These are phyloP conservation scores for Theristicus caerulescens DNA, from an alignment of 2,113 vertebrate genomes.

Conservation along the genomic window DNA sequence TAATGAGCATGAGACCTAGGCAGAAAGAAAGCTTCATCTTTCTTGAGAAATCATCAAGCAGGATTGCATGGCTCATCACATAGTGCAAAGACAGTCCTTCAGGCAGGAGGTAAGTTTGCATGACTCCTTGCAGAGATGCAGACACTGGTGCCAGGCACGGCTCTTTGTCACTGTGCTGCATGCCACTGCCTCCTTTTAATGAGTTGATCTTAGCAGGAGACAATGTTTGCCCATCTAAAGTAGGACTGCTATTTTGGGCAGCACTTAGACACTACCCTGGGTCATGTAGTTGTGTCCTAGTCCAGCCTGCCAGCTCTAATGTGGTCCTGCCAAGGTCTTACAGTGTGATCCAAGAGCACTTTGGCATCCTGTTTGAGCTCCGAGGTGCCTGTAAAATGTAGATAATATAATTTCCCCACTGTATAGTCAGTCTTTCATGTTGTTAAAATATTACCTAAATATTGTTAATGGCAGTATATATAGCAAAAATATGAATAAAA, in stretches of 20 bases:
- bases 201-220: background rate
- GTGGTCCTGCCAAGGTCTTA: background rate
- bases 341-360: background rate
- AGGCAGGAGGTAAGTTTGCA: background rate
- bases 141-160: background rate
- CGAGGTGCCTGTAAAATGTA: background rate
- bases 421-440: background rate
- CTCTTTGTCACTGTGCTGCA: background rate
- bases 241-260: background rate
- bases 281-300: background rate
- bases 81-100: background rate
- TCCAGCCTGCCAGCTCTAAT: background rate
- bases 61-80: background rate
- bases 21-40: constrained; percentile 12
- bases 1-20: background rate
- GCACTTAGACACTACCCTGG: background rate
- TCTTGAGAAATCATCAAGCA: background rate
- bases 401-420: background rate
- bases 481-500: background rate
- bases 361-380: background rate
- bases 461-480: background rate
- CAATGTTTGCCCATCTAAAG: background rate
- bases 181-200: background rate
- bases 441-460: background rate
- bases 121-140: background rate